These are phyloP conservation scores for Scolopax bukidnonensis DNA, from an alignment of 2,797 vertebrate genomes.

Conservation along the genomic window DNA sequence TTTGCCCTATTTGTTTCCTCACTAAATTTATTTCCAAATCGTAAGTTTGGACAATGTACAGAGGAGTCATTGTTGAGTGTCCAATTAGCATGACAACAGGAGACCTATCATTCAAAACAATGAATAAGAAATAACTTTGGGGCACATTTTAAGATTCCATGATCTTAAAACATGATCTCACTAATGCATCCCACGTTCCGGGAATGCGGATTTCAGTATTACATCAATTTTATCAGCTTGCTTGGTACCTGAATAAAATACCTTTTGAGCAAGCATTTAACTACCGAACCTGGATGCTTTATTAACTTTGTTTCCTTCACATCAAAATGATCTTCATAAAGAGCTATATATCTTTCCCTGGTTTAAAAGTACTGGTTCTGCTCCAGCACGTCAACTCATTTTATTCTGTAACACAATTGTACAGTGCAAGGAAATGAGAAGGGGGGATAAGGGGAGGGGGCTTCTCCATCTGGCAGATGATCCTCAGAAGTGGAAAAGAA, in stretches of 20 bases:
- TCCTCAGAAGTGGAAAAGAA: conserved; percentile 58
- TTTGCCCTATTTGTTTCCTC: background rate
- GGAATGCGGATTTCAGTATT: background rate
- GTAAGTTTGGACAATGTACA: background rate
- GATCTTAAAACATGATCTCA: background rate
- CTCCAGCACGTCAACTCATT: background rate
- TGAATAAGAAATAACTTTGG: background rate
- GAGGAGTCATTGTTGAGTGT: background rate
- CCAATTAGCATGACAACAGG: background rate
- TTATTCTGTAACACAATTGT: background rate
- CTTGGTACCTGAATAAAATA: background rate
- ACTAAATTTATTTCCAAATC: background rate
- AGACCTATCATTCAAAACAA: background rate
- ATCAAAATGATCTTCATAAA: background rate
- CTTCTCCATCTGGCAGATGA: conserved; percentile 40
- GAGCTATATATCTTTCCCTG: background rate
- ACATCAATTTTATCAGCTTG: background rate
- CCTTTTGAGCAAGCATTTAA: background rate
- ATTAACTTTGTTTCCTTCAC: background rate
- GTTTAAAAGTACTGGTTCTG: background rate
- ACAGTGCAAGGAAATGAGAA: background rate
- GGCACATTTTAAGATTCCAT: background rate
- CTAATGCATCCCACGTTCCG: background rate
- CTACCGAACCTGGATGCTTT: background rate
- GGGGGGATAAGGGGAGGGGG: background rate